Base-by-base conservation (phyloP, 2,888 invertebrate genomes). In the Leptinotarsa tumamoca region DNA sequence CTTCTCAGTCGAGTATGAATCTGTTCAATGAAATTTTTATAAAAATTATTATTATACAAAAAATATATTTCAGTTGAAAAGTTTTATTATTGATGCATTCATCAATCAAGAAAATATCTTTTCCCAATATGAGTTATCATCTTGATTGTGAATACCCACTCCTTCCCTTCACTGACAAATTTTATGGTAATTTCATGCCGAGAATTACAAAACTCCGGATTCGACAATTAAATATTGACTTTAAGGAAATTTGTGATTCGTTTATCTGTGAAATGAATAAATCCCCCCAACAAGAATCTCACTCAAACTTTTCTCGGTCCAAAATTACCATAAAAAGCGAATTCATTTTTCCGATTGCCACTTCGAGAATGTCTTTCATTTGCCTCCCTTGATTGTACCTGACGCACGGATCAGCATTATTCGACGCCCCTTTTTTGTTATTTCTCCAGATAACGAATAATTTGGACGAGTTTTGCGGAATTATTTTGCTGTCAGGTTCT, bases 261-360 rank as follows among this genome's bases (percentile, higher is more conserved):
- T 67, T 72, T 72, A 72, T 72, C 67, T 23, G 56, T 18, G 49
- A 49, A 67, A 72, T 67, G 67, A 71, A 61, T 63, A 63, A 71
- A 51, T 66, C 66, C 61, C 61, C 58, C 50, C 43, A n/a, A 49
- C 72, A 67, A 27, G 63, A 63, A 61, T 51, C 71, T 61, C 18
- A 27, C 61, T 61, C 50, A 61, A 58, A 71, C 61, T 71, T 50
- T 43, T 27, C 52, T 23, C 61, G 14, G 61, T 51, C 43, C 21
- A 58, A 33, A 71, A 71, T 71, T 71, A 18, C 50, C 71, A 71
- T 71, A 17, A 50, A 71, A 71, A 71, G 50, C 61, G 71, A 61
- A 71, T 71, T 71, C 71, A 50, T 23, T 43, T 71, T 71, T 71
- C 21, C 71, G 61, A 61, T 49, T 71, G 56, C 56, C 56, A 69